Evolutionary conservation across 1,140 invertebrate genomes (phyloP).

Genomic region (Macrobrachium nipponense): DNA sequence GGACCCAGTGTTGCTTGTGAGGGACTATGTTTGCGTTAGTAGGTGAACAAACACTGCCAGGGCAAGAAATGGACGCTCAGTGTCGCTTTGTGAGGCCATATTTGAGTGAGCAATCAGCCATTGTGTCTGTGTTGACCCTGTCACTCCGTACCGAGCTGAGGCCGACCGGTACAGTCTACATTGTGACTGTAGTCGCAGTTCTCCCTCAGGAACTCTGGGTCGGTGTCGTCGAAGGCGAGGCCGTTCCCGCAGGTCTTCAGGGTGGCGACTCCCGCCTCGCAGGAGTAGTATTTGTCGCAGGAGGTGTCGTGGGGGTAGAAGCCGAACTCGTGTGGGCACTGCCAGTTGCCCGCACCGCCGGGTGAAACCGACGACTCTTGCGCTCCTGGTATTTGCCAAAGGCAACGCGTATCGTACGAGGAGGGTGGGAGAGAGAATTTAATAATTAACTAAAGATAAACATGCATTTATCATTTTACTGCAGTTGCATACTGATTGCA

Average conservation of each 20-base stretch:
- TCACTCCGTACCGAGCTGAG: conserved; percentile 52
- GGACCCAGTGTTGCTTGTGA: background rate
- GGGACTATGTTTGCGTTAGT: background rate
- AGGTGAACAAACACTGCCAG: too few species aligned
- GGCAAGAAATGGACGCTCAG: too few species aligned
- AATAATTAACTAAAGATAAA: too few species aligned
- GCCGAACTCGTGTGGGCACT: conserved; percentile 92
- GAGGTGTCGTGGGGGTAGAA: conserved; percentile 90
- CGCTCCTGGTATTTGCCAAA: conserved; percentile 28
- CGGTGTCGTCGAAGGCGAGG: conserved; percentile 88
- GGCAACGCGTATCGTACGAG: background rate
- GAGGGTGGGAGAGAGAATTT: background rate
- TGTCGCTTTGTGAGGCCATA: too few species aligned
- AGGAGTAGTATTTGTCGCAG: conserved; percentile 97
- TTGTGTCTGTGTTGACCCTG: background rate
- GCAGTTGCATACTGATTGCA: background rate
- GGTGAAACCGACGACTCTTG: conserved; percentile 40
- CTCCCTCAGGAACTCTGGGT: conserved; percentile 89
- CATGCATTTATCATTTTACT: too few species aligned
- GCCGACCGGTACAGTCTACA: conserved; percentile 91
- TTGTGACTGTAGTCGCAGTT: conserved; percentile 97
- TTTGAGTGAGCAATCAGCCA: background rate
- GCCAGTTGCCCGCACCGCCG: conserved; percentile 75
- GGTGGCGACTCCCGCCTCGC: conserved; percentile 87
- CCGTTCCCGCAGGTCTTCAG: conserved; percentile 95